Percentiles rank a stretch among this genome's conserved stretches.
These are phyloP conservation scores for Drosophila novamexicana DNA, from an alignment of 1,140 invertebrate species.

Conservation along the genomic window DNA sequence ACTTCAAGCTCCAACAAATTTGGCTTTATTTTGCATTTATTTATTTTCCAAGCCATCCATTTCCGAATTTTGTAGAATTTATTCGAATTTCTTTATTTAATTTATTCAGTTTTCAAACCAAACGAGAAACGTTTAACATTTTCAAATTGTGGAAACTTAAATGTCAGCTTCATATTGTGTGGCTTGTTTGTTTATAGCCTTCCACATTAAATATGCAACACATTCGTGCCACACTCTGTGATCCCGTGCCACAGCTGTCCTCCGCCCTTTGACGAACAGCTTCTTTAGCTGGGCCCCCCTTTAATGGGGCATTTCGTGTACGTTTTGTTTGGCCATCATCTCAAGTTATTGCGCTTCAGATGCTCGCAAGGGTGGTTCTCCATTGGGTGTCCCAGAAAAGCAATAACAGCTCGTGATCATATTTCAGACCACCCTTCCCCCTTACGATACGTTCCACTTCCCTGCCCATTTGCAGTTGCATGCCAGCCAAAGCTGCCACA, in stretches of 20 bases:
- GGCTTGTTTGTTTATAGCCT: neutral
- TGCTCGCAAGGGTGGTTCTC: slow-evolving; percentile 19
- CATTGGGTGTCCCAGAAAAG: slow-evolving; percentile 30
- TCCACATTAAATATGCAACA: neutral
- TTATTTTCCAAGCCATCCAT: too few species aligned
- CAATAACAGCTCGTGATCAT: slow-evolving; percentile 63
- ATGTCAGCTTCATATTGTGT: neutral
- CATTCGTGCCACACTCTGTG: too few species aligned
- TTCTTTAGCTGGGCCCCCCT: neutral
- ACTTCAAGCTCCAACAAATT: too few species aligned
- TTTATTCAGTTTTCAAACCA: too few species aligned
- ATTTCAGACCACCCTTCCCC: slow-evolving; percentile 54
- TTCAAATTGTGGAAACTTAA: too few species aligned
- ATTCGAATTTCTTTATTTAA: too few species aligned
- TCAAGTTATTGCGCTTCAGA: slow-evolving; percentile 24
- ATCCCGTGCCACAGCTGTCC: neutral
- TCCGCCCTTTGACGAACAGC: neutral
- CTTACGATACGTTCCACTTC: neutral
- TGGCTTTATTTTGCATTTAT: too few species aligned
- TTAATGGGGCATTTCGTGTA: neutral
- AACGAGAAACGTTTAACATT: too few species aligned
- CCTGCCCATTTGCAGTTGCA: neutral
- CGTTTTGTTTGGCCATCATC: slow-evolving; percentile 17
- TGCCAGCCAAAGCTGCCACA: neutral
- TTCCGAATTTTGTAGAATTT: too few species aligned